Base-by-base conservation (phyloP, 1,140 invertebrate species). In the Lepidotrigona ventralis region DNA sequence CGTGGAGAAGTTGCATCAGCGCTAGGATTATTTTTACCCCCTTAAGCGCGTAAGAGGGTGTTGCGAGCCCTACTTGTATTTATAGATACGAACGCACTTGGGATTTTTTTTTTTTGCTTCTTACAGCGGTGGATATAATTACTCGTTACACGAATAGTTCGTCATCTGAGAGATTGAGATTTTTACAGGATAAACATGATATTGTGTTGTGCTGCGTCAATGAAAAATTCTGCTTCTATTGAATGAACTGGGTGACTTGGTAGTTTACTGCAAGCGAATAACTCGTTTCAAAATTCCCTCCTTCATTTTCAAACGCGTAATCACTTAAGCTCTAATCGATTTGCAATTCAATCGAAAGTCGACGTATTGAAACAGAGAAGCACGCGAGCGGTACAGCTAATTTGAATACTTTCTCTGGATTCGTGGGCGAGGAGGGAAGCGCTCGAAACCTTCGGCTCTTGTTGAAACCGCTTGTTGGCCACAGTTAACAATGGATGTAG, bases 401-500 rank as follows among this genome's bases (percentile, higher is more conserved):
- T 14, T 21, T 8, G 64, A 23, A 11, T 33, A 19, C 26, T 12
- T 23, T 4, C 29, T 75, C n/a, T 29, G 14, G 19, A 46, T 51
- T 51, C 26, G 19, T n/a, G 39, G 39, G 17, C 26, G 51, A 46
- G 23, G 5, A 68, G 23, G n/a, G 53, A 53, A 19, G 21, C 21
- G 11, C 56, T 64, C 29, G n/a, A 9, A 33, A 58, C 63, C 26
- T 26, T 51, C 26, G 63, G 19, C 9, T 15, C 53, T 53, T 73
- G 53, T 73, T 63, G 56, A 73, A 39, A 60, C 58, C 58, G 68
- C 19, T 73, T 39, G 79, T 80, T 80, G 69, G 69, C 26, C 56
- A 26, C 69, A 70, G 46, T 63, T 73, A 73, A 53, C 56, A 64
- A 73, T 80, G 69, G 69, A 80, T 80, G 14, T 80, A 80, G 79